Percentiles rank a stretch among this genome's conserved stretches.
These are phyloP conservation scores for Rostratula benghalensis DNA, from an alignment of 2,113 vertebrate genomes.

Conservation along the genomic window DNA sequence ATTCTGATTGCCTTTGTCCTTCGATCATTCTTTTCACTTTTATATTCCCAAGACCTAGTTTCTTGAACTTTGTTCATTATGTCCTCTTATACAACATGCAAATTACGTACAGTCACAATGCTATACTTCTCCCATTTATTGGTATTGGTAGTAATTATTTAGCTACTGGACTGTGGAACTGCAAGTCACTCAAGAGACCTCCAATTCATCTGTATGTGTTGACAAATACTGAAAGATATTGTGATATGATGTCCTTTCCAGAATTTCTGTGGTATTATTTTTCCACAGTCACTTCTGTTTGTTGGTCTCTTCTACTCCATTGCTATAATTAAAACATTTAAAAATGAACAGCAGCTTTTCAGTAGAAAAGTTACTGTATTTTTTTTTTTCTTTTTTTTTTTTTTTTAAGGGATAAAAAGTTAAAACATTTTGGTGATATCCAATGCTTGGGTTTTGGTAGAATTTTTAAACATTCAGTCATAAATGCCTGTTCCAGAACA, in stretches of 20 bases:
- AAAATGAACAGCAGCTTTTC: not conserved
- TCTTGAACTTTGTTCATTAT: not conserved
- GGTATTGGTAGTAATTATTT: not conserved
- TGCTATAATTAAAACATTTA: not conserved
- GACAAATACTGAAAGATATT: not conserved
- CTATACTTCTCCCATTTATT: not conserved
- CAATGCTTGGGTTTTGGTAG: not conserved
- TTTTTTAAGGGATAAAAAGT: no score
- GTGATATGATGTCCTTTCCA: not conserved
- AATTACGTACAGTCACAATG: not conserved
- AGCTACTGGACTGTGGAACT: not conserved
- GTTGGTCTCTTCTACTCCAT: not conserved
- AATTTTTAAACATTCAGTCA: not conserved
- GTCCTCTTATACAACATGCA: not conserved
- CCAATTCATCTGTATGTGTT: not conserved
- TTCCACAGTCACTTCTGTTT: not conserved
- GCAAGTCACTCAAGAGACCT: not conserved
- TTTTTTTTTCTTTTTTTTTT: no score
- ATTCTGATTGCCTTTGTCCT: not conserved
- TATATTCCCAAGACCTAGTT: not conserved
- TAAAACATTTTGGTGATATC: not conserved
- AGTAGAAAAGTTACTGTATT: not conserved
- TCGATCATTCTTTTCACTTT: not conserved
- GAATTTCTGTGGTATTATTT: not conserved
- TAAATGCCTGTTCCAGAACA: not conserved